Conservation (phyloP, 2,888 invertebrate genomes). For the Polydrusus cervinus region DNA sequence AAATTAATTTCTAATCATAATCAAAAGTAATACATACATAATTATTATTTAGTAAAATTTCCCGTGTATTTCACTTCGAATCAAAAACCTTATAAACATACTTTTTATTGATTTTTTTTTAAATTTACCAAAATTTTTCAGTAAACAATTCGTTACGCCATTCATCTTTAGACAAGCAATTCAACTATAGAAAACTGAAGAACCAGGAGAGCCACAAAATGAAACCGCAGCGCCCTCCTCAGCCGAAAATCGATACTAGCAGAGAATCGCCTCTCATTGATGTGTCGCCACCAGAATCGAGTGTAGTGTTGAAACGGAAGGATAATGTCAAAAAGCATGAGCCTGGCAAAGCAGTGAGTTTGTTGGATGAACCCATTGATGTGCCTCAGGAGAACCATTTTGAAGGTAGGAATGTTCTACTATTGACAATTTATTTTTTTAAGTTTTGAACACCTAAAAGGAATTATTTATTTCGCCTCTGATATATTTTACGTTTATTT, state of each 20-base stretch:
- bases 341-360: conserved; percentile 68
- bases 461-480: no score
- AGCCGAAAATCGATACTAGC: conserved; percentile 65
- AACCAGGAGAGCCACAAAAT: conserved; percentile 75
- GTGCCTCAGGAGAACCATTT: conserved; percentile 73
- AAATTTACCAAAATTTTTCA: conserved; percentile 39
- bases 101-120: no score
- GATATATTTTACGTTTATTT: conserved; percentile 26
- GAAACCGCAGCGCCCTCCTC: conserved; percentile 71
- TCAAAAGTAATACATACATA: no score
- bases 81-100: no score
- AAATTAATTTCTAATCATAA: no score
- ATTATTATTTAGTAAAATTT: no score
- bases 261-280: conserved; percentile 84
- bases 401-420: conserved; percentile 24
- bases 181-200: conserved; percentile 87
- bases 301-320: conserved; percentile 51
- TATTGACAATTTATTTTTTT: no score
- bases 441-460: no score
- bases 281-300: conserved; percentile 76
- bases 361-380: conserved; percentile 85
- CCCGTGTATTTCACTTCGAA: no score
- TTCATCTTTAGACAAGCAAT: conserved; percentile 75
- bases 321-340: conserved; percentile 25
- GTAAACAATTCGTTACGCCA: conserved; percentile 59